Evolutionary conservation across 1,140 invertebrate genomes (phyloP), one percentile per base, ranked within the genome.

Genomic region (Drosophila varians): DNA sequence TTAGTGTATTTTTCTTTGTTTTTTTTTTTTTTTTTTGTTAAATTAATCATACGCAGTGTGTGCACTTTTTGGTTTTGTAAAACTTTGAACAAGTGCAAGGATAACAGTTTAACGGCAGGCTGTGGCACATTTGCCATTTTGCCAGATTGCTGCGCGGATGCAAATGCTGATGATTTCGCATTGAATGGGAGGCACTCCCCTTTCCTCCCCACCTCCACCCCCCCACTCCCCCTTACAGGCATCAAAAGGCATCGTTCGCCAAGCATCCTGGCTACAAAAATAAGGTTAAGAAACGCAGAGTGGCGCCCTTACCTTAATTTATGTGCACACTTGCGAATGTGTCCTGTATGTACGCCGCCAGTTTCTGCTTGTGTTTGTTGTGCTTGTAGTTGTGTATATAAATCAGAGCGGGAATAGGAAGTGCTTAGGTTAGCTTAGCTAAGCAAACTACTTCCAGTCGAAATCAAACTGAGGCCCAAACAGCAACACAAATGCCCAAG

Each of bases 1-100:
- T n/a, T n/a, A n/a, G n/a, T n/a, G n/a, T n/a, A n/a, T n/a, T n/a
- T n/a, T n/a, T n/a, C n/a, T n/a, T n/a, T n/a, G n/a, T n/a, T n/a
- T n/a, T n/a, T n/a, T n/a, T n/a, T n/a, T n/a, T n/a, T n/a, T n/a
- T n/a, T n/a, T n/a, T n/a, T n/a, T n/a, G n/a, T 86, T 86, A 87
- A 86, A 86, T 87, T 87, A 86, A 86, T 86, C 80, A 86, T 86
- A 86, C 80, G 82, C 82, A 80, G 62, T 65, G 76, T 84, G 57
- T 62, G 72, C 57, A 23, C 16, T 25, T 34, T 42, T 6, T 51
- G 14, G 11, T 12, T 12, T 58, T 46, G 18, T 42, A 7, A 43
- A 8, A 6, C 11, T 36, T 36, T 36, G 6, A n/a, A 12, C n/a
- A n/a, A n/a, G n/a, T n/a, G n/a, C n/a, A n/a, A n/a, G 60, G 64